Evolutionary conservation across 2,113 vertebrate species (phyloP), one percentile per base, ranked within the genome.

Genomic region (Crotalus tigris): DNA sequence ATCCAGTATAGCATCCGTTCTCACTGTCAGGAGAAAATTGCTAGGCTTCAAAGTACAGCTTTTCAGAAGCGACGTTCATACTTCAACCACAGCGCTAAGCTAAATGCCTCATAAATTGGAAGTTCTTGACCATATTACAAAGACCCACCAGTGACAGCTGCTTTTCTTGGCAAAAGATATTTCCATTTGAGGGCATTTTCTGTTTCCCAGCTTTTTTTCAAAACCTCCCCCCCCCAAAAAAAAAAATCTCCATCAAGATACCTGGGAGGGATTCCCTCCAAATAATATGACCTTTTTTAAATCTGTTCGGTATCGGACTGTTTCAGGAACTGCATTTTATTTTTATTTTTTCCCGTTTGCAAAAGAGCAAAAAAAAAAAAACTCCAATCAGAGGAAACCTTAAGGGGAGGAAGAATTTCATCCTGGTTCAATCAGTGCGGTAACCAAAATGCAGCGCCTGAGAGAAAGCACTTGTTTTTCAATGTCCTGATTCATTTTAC

Each of bases 151-250:
- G 91, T 94, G 91, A 93, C 53, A 6, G 93, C 5, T 92, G 23
- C 93, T 81, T 97, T 96, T 86, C 95, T 33, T 95, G 95, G 94
- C 93, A 95, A 11, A 92, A 93, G 51, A 95, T 90, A 89, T 92
- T 95, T 92, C 89, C 59, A 49, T 90, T 85, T 4, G 0, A 90
- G 13, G 2, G 33, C 90, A 85, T 88, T 85, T 90, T 94, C 94
- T 11, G 57, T 92, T 96, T 93, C 93, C 87, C 5, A 94, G 94
- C 57, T 89, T 94, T 94, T 95, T 85, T 92, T 75, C 26, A 29
- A 92, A 92, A 95, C 96, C 95, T 17, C 12, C 12, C 53, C 53
- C 53, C 53, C 7, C 1, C 44, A 17, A 81, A 21, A 17, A 81
- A 39, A 33, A 81, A 21, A 17, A 81, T 51, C 85, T 51, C 10